Evolutionary conservation across 23 tunicate genomes (phyloP).

Genomic region (Styela plicata): DNA sequence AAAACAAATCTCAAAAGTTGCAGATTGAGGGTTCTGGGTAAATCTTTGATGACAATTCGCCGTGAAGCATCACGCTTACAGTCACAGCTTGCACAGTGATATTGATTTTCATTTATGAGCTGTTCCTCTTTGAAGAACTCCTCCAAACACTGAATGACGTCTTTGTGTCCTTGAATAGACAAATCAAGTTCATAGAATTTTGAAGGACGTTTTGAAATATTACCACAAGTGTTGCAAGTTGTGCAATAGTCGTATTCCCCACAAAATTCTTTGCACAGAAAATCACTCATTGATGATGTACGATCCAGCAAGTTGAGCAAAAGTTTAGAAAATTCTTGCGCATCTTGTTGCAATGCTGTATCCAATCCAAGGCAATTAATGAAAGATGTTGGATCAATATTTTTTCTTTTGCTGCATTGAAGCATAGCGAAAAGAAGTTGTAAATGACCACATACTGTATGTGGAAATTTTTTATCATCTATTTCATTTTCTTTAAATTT

Average conservation of each 20-base stretch:
- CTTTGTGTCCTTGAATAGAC: slow-evolving; percentile 78
- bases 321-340: slow-evolving; percentile 83
- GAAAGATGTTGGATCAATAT: slow-evolving; percentile 66
- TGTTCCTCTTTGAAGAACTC: slow-evolving; percentile 74
- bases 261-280: slow-evolving; percentile 67
- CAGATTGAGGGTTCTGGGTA: slow-evolving; percentile 60
- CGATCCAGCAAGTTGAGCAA: slow-evolving; percentile 63
- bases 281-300: slow-evolving; percentile 37
- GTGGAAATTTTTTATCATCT: slow-evolving; percentile 21
- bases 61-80: slow-evolving; percentile 71
- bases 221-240: slow-evolving; percentile 48
- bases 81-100: slow-evolving; percentile 54
- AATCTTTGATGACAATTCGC: slow-evolving; percentile 50
- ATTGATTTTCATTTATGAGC: slow-evolving; percentile 69
- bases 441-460: slow-evolving; percentile 65
- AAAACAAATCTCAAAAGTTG: slow-evolving; percentile 87
- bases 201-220: slow-evolving; percentile 46
- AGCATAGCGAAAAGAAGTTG: slow-evolving; percentile 69
- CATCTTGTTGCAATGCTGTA: slow-evolving; percentile 81
- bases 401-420: slow-evolving; percentile 41
- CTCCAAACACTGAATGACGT: slow-evolving; percentile 45
- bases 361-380: slow-evolving; percentile 64
- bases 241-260: slow-evolving; percentile 69
- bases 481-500: slow-evolving; percentile 23
- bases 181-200: slow-evolving; percentile 82